Conservation (phyloP, 2,113 vertebrate genomes). For the Lophura nycthemera region DNA sequence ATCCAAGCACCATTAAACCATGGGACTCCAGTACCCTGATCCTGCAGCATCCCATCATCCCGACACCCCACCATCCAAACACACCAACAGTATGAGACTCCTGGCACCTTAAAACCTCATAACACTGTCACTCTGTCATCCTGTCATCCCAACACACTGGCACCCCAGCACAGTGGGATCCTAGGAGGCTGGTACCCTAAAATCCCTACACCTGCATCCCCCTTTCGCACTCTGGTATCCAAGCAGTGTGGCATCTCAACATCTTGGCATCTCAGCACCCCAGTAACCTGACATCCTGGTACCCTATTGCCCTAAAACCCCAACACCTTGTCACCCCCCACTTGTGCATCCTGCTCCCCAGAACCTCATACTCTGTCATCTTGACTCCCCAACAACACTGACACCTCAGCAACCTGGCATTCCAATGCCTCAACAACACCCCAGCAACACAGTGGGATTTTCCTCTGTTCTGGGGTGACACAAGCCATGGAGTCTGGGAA, state of each 20-base stretch:
- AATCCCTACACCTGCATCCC: too few relatives aligned
- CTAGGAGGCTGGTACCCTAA: background rate
- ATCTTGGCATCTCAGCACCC: background rate
- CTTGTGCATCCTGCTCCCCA: background rate
- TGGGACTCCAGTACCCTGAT: too few relatives aligned
- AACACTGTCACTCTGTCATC: background rate
- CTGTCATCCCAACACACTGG: background rate
- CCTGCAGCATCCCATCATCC: too few relatives aligned
- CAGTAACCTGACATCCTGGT: background rate
- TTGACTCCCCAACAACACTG: too few relatives aligned
- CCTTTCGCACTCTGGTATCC: background rate
- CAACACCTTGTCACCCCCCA: background rate
- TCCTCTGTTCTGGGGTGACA: background rate
- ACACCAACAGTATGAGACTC: too few relatives aligned
- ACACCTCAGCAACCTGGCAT: background rate
- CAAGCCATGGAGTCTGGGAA: fast-evolving
- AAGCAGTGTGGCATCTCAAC: background rate
- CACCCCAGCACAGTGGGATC: background rate
- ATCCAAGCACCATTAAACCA: too few relatives aligned
- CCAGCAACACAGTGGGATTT: background rate
- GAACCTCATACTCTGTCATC: background rate
- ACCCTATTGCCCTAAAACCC: background rate
- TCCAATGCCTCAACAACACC: background rate
- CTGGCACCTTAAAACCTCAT: too few relatives aligned
- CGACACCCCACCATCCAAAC: too few relatives aligned